Base-by-base conservation (phyloP, 2,888 invertebrate genomes). In the Chironomus tentans region DNA sequence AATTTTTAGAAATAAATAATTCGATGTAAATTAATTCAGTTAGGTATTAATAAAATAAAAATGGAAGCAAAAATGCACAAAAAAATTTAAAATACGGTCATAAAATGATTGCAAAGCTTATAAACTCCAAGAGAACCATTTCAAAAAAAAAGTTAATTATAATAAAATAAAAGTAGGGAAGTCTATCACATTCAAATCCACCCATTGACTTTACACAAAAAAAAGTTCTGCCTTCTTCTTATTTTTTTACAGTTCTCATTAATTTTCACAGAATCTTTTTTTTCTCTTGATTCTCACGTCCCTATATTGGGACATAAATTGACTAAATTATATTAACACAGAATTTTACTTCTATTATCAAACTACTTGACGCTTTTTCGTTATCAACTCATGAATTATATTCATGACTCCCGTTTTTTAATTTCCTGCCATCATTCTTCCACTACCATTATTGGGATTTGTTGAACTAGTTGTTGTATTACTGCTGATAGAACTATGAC, bases 391-490 rank as follows among this genome's bases (percentile, higher is more conserved):
- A 18, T 56, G 56, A 56, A 18, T 56, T 56, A 56, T 56, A 56
- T 56, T 15, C 18, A 18, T 56, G 50, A 50, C 18, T 56, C 6
- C 1, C 15, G 3, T 50, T 15, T 15, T 13, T 72, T 50, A 72
- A 62, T 72, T 72, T 46, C 72, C 72, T 15, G 72, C 72, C 72
- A 72, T 72, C 72, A 72, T 72, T n/a, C 72, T 50, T n/a, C 72
- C 72, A 56, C 56, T 56, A 2, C 22, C 22, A 65, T 22, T 22
- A 65, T 21, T 65, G 18, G 22, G 24, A 70, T 50, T 70, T 50
- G 70, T 62, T 18, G 62, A 50, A 46, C 22, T 61, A 4, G 13
- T 38, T 12, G 72, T 72, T 15, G 62, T 28, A 18, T 38, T 72
- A 13, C 72, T 72, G 15, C 38, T 21, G 7, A 62, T n/a, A 6